Base-by-base conservation (phyloP, 2,888 invertebrate species). In the Eugnorisma glareosa region DNA sequence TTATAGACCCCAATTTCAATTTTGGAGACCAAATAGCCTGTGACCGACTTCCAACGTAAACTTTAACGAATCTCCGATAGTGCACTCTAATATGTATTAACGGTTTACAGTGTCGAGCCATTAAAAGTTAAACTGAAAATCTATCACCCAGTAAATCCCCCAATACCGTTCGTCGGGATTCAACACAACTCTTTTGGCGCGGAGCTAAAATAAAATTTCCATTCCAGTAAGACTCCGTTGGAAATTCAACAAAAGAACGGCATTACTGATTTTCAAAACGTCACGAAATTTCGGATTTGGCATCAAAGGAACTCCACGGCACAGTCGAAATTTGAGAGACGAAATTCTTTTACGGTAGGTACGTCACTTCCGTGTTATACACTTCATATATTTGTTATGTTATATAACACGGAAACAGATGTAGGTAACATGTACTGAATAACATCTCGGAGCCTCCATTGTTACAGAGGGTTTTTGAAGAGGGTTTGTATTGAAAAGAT, bases 401-500 rank as follows among this genome's bases (percentile, higher is more conserved):
- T 61, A 76, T 77, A 73, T 75, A 75, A n/a, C 63, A 79, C 79
- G 85, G 83, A 86, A 87, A 88, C 87, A 88, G 85, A 79, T 83
- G 82, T 82, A 82, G 45, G 82, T 78, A 87, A 87, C 89, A 85
- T 85, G 76, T 81, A 81, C 81, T 82, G 86, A 88, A 88, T 87
- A 88, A 87, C 76, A 85, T 85, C 74, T 78, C 79, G 73, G 74
- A 69, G 67, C 59, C 68, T 81, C 57, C 13, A 81, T 88, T 88
- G 87, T 88, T 75, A 75, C 45, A 54, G 21, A 85, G 61, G 83
- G 87, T 73, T 88, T 88, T 83, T 87, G 89, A 81, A 75, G 76
- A 86, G 82, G 85, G 83, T 78, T 77, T 72, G 79, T 81, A 88
- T 83, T 83, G 89, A 87, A 85, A 83, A 87, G 89, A 85, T 82